These are phyloP conservation scores for Hedya salicella DNA, from an alignment of 2,888 invertebrate genomes.

Conservation along the genomic window DNA sequence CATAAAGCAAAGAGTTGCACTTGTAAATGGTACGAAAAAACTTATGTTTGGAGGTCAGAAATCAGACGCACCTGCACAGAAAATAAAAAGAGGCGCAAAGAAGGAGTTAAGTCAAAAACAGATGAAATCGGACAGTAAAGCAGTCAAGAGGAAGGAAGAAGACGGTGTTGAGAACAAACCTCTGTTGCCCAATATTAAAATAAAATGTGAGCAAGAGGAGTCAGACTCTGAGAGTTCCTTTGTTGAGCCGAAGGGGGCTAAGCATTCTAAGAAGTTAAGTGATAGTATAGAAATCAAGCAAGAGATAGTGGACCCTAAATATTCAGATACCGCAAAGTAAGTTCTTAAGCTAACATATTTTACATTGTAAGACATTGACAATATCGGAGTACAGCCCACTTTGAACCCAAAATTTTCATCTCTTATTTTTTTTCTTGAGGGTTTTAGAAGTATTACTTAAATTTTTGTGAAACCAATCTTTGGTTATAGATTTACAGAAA, in stretches of 20 bases:
- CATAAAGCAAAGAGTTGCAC: conserved; percentile 82
- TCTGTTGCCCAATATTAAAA: conserved; percentile 74
- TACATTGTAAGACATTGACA: not conserved
- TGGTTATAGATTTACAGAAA: too few species aligned
- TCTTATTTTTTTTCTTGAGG: too few species aligned
- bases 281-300: conserved; percentile 72
- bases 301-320: conserved; percentile 67
- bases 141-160: conserved; percentile 67
- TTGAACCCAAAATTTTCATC: too few species aligned
- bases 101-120: conserved; percentile 64
- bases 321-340: conserved; percentile 63
- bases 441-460: too few species aligned
- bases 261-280: conserved; percentile 67
- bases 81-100: conserved; percentile 67
- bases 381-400: too few species aligned
- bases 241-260: conserved; percentile 76
- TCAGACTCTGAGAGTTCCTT: conserved; percentile 81
- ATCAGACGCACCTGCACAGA: conserved; percentile 64
- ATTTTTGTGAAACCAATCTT: too few species aligned
- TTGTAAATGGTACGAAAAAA: conserved; percentile 81
- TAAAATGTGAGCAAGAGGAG: conserved; percentile 75
- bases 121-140: conserved; percentile 58
- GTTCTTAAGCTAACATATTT: conserved; percentile 43
- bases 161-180: conserved; percentile 69
- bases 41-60: conserved; percentile 78